These are phyloP conservation scores for Festucalex cinctus DNA, from an alignment of 2,113 vertebrate species.

Conservation along the genomic window DNA sequence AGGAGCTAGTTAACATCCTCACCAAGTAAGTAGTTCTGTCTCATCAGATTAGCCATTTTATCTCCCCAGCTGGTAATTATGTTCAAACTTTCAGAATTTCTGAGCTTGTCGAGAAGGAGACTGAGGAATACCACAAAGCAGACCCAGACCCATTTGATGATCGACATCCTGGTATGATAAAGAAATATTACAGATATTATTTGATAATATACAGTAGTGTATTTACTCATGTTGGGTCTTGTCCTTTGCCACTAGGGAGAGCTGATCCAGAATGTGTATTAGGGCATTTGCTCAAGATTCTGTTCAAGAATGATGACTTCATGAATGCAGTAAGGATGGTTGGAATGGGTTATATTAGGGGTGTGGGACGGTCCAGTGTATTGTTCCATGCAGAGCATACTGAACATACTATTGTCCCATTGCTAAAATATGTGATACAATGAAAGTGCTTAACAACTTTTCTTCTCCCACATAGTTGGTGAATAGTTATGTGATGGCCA, in stretches of 20 bases:
- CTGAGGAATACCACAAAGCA: slow-evolving; percentile 95
- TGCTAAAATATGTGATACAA: not conserved
- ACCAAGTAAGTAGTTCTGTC: slow-evolving; percentile 80
- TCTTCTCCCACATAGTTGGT: slow-evolving; percentile 77
- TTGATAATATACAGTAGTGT: not conserved
- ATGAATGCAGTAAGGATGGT: slow-evolving; percentile 88
- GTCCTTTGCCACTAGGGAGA: slow-evolving; percentile 76
- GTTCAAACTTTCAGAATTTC: slow-evolving; percentile 80
- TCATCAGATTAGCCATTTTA: not conserved
- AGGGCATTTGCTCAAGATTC: slow-evolving; percentile 93
- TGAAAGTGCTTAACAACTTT: not conserved
- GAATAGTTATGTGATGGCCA: slow-evolving; percentile 98
- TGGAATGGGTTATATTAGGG: not conserved
- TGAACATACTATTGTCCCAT: too few relatives aligned
- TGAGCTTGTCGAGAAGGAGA: slow-evolving; percentile 95
- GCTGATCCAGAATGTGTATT: slow-evolving; percentile 96
- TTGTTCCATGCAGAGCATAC: too few relatives aligned
- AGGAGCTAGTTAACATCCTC: slow-evolving; percentile 88
- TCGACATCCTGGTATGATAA: slow-evolving; percentile 86
- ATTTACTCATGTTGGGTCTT: slow-evolving; percentile 22
- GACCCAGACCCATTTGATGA: slow-evolving; percentile 99
- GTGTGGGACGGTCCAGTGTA: too few relatives aligned
- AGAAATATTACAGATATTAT: not conserved
- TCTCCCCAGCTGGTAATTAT: not conserved
- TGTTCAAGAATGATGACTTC: slow-evolving; percentile 99